A percentile compares a stretch with the other conserved stretches of the same genome.
Evolutionary conservation across 2,888 invertebrate genomes (phyloP).

Genomic region (Campoletis raptor): DNA sequence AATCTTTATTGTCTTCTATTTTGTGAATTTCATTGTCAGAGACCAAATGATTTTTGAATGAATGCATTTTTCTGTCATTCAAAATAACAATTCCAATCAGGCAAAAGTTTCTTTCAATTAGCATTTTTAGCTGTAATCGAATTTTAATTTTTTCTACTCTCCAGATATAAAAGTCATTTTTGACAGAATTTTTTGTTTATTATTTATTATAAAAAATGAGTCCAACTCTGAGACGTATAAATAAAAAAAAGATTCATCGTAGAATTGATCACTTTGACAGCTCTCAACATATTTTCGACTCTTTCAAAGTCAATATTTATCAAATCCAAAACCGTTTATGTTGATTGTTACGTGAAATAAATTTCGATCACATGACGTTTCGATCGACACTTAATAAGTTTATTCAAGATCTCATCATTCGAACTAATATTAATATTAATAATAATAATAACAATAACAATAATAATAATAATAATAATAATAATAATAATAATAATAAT

Average conservation of each 20-base stretch:
- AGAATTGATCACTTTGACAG: neutral
- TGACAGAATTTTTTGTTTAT: no score
- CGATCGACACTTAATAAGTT: slow-evolving; percentile 20
- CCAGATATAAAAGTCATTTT: no score
- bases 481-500: neutral
- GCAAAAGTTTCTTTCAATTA: no score
- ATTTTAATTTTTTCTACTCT: no score
- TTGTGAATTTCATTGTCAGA: no score
- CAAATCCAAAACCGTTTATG: neutral
- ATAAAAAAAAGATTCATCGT: neutral
- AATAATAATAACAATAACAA: neutral
- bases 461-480: slow-evolving; percentile 3
- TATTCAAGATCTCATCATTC: neutral
- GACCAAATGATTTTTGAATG: no score
- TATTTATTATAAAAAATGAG: no score
- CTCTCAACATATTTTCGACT: neutral
- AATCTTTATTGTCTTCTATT: no score
- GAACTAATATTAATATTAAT: neutral
- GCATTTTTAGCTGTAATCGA: no score
- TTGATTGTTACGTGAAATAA: neutral
- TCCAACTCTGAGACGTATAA: neutral
- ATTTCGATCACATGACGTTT: slow-evolving; percentile 1
- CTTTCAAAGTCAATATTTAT: neutral
- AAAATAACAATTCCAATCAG: no score
- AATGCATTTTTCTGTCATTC: no score